Conservation (phyloP, 2,113 vertebrate species). For the Cyprinodon tularosa region DNA sequence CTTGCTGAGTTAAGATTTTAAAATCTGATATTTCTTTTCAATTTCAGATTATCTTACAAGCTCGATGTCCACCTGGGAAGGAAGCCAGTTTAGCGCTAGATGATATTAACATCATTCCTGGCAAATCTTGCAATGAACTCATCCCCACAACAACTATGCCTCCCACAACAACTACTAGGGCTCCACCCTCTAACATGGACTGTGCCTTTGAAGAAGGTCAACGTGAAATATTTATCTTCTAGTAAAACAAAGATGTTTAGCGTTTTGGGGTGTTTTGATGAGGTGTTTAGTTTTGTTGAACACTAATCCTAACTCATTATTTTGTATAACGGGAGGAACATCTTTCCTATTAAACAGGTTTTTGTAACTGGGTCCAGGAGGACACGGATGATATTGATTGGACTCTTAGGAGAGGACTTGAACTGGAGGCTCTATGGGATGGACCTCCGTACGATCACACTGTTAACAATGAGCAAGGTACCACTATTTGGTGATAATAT, state of each 20-base stretch:
- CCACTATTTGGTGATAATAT: background rate
- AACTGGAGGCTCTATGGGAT: slow-evolving; percentile 54
- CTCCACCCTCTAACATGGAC: slow-evolving; percentile 68
- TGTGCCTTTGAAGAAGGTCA: slow-evolving; percentile 79
- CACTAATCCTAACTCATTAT: background rate
- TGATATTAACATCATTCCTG: slow-evolving; percentile 71
- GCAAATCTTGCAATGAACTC: slow-evolving; percentile 51
- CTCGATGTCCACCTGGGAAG: rapidly evolving
- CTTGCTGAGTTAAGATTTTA: background rate
- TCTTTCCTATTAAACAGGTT: slow-evolving; percentile 53
- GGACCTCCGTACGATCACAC: slow-evolving; percentile 79
- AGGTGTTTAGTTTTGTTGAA: background rate
- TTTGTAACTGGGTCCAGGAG: slow-evolving; percentile 74
- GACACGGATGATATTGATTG: slow-evolving; percentile 62
- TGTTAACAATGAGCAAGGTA: slow-evolving; percentile 73
- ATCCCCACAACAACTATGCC: slow-evolving; percentile 63
- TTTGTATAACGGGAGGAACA: background rate
- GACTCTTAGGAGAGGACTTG: slow-evolving; percentile 62
- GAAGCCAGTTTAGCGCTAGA: slow-evolving; percentile 65
- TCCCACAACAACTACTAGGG: slow-evolving; percentile 48
- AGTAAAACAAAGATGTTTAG: background rate
- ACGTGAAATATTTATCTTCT: background rate
- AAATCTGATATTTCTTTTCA: background rate
- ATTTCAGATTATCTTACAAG: slow-evolving; percentile 76
- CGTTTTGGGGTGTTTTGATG: background rate